Base-by-base conservation (phyloP, 2,888 invertebrate genomes). In the Torymus auratus region DNA sequence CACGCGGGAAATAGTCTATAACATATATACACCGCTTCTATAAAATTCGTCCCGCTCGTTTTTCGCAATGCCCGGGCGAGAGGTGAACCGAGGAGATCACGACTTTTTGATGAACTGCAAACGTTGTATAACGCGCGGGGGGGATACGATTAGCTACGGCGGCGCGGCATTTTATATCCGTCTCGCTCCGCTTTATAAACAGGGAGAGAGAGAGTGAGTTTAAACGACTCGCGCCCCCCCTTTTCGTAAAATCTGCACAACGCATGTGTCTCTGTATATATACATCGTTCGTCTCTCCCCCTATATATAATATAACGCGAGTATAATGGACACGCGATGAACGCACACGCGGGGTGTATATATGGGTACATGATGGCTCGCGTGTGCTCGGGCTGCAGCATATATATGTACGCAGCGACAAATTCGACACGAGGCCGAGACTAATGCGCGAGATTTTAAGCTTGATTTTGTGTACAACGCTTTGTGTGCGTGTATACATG, bases 1-100 rank as follows among this genome's bases (percentile, higher is more conserved):
- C 15, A 41, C 20, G 12, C 67, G 61, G 72, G 67, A 70, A 64
- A 70, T 60, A 41, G 3, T 28, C 5, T 41, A 41, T 7, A 23
- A 23, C 3, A 28, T 28, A 5, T 28, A 41, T 10, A 7, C 41
- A 41, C 7, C 50, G 17, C 1, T 23, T 50, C 50, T 17, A 12
- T 10, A 17, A n/a, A 15, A 79, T 80, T 74, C 55, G 80, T 28
- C 17, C 15, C 69, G 80, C 69, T 80, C 70, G 74, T 80, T 80
- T 80, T 70, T 74, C 80, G 74, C 80, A 70, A 69, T 69, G 17
- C 15, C n/a, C 28, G 50, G 2, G 41, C 10, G 15, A 50, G 28
- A 12, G 2, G 53, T 17, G 20, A 10, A 52, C 15, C 53, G 61
- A 28, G 28, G 58, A 11, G 60, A 23, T 13, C 62, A 67, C 71